phyloP scores from a whole-genome alignment of 2,797 vertebrate species.

The Nyctalus aviator region DNA sequence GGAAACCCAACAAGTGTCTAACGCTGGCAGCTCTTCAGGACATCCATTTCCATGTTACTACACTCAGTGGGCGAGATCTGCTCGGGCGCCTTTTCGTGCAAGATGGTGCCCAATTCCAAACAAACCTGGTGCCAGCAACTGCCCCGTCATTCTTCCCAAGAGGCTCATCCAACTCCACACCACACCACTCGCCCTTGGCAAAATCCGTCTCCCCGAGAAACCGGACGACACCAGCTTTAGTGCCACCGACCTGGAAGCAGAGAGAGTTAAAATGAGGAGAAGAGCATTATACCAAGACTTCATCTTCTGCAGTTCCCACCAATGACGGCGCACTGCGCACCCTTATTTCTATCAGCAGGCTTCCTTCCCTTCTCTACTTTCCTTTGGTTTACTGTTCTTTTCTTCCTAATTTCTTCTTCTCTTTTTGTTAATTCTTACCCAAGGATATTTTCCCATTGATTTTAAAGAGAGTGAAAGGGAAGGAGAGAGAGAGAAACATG shows the following conservation, averaged over 20 bases:
- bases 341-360: not conserved
- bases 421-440: too few relatives aligned
- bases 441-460: too few relatives aligned
- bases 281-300: not conserved
- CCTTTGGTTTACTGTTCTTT: not conserved
- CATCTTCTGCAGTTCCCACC: not conserved
- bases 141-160: constrained; percentile 98
- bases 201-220: constrained; percentile 98
- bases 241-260: constrained; percentile 94
- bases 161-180: constrained; percentile 95
- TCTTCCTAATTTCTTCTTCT: not conserved
- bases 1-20: not conserved
- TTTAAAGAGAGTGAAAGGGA: too few relatives aligned
- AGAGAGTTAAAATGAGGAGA: not conserved
- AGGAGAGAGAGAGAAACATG: too few relatives aligned
- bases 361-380: not conserved
- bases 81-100: rapidly evolving
- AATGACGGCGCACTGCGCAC: rapidly evolving
- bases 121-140: constrained; percentile 95
- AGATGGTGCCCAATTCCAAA: not conserved
- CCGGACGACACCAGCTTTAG: constrained; percentile 97
- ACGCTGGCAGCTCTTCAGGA: not conserved
- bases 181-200: constrained; percentile 99
- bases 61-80: not conserved
- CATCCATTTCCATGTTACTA: not conserved